Base-by-base conservation (phyloP, 2,797 vertebrate species). In the Hylomyscus alleni region DNA sequence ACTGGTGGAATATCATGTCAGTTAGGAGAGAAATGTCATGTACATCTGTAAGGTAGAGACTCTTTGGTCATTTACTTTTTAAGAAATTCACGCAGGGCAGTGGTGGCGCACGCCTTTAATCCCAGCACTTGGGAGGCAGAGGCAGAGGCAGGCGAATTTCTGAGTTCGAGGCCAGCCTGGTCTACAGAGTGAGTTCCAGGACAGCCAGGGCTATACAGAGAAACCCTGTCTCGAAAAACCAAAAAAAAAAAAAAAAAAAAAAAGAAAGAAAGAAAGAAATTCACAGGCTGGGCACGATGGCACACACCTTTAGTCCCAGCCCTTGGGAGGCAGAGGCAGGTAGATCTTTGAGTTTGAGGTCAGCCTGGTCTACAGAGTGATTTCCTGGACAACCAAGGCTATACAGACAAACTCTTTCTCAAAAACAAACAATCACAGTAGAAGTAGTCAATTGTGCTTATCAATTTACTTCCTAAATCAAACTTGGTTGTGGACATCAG, bases 401-500 rank as follows among this genome's bases (percentile, higher is more conserved):
- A 26, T 0, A 44, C 72, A 75, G 72, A 75, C 4, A 44, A 75
- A 75, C 72, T 20, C 72, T 75, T 37, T 75, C 72, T 44, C 40
- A 75, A 44, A 44, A 75, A 75, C 69, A 72, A 72, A 37, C 37
- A 75, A 24, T 26, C 40, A 26, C 80, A 82, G 52, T 17, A 77
- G n/a, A 86, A 89, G 81, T 2, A 73, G n/a, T 89, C 67, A 34
- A 14, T 88, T 92, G 93, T 93, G 40, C 11, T 85, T 86, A 69
- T 58, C 44, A 75, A 77, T 62, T 62, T 93, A 83, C 1, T 60
- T 94, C 10, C 34, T 95, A 50, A 85, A 19, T 67, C 86, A 78
- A 47, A 93, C 52, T 86, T 83, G 37, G 87, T 37, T 60, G 22
- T 67, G 67, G 31, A 34, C 20, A 60, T 58, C 84, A 44, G 91